Percentiles rank a stretch among this genome's conserved stretches.
Evolutionary conservation across 2,888 invertebrate genomes (phyloP).

Genomic region (Drosophila demipolita): DNA sequence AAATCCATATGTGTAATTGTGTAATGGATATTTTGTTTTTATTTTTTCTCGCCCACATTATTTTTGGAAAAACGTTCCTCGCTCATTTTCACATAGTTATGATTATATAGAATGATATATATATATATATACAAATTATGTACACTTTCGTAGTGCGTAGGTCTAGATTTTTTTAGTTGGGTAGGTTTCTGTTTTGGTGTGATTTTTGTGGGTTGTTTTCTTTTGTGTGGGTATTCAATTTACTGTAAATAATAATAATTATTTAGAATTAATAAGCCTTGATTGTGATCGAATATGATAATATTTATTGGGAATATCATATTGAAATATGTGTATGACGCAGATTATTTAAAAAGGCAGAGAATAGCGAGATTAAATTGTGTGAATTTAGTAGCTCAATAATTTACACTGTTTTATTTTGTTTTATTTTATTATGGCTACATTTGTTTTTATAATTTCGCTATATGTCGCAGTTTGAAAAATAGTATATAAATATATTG

Average conservation of each 20-base stretch:
- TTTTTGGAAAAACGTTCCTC: conserved; percentile 9
- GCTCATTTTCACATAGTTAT: conserved; percentile 34
- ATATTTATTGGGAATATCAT: background rate
- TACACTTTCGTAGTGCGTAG: conserved; percentile 35
- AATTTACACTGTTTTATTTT: conserved; percentile 30
- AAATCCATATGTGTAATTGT: conserved; percentile 38
- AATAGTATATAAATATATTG: background rate
- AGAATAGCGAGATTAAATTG: background rate
- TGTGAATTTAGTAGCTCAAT: background rate
- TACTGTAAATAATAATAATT: conserved; percentile 27
- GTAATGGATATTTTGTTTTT: conserved; percentile 38
- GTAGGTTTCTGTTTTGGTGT: conserved; percentile 25
- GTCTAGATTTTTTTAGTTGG: conserved; percentile 39
- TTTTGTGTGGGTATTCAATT: background rate
- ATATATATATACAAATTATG: background rate
- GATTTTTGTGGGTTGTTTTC: background rate
- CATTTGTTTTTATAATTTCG: conserved; percentile 1
- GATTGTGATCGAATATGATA: conserved; percentile 2
- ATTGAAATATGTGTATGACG: conserved; percentile 5
- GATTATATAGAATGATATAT: conserved; percentile 1
- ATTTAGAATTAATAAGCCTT: background rate
- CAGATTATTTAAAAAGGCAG: background rate
- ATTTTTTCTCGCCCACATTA: conserved; percentile 55
- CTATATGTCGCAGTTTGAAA: background rate
- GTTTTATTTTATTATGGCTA: background rate